These are phyloP conservation scores for Oxygymnocypris stewartii DNA, from an alignment of 2,113 vertebrate species.

Conservation along the genomic window DNA sequence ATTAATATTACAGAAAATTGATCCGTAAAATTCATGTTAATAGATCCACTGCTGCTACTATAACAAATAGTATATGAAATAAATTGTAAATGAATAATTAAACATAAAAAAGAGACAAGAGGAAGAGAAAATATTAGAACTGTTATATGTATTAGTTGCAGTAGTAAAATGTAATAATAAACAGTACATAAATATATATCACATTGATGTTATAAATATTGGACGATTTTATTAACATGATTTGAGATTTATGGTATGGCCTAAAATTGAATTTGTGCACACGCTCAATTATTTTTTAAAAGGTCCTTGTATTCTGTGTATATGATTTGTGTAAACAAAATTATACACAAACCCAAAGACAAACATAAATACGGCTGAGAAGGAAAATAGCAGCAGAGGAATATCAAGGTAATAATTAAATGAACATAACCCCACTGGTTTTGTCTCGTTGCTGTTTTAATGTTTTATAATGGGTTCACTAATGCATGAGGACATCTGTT, in stretches of 20 bases:
- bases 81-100: neutral
- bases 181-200: neutral
- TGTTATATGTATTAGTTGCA: neutral
- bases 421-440: constrained; percentile 63
- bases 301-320: neutral
- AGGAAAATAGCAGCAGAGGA: constrained; percentile 42
- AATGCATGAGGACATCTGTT: constrained; percentile 77
- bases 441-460: constrained; percentile 67
- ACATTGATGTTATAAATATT: neutral
- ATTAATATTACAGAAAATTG: neutral
- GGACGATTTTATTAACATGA: neutral
- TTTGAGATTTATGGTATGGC: neutral
- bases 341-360: constrained; percentile 54
- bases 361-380: constrained; percentile 34
- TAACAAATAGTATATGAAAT: neutral
- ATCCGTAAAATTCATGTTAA: neutral
- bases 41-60: neutral
- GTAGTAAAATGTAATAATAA: neutral
- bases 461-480: constrained; percentile 70
- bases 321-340: constrained; percentile 43
- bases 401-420: constrained; percentile 69
- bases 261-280: neutral
- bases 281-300: constrained; percentile 43
- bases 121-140: neutral
- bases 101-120: neutral